Base-by-base conservation (phyloP, 2,888 invertebrate genomes). In the Philereme vetulata region DNA sequence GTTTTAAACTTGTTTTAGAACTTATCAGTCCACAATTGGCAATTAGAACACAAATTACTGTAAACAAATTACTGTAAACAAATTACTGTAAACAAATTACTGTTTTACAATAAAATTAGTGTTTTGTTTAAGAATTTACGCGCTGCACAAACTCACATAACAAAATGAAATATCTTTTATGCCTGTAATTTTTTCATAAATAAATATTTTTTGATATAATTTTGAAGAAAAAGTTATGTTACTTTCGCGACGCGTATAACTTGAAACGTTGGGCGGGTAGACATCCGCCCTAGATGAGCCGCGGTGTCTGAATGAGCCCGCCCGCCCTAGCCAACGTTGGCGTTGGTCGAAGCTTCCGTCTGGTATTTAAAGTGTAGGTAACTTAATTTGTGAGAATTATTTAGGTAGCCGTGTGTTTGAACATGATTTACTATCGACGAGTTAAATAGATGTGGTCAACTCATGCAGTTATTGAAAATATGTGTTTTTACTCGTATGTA, bases 201-300 rank as follows among this genome's bases (percentile, higher is more conserved):
- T 21, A 21, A 21, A 21, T 21, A 21, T 21, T 21, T 21, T 21
- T 21, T 21, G 21, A 21, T 21, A 21, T 21, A 21, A 21, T 21
- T 21, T 21, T 21, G 1, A 21, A 21, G 21, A 21, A 48, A 54
- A 62, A 62, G 55, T 62, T 62, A 45, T 42, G 55, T 53, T 42
- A 56, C 66, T 61, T 36, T 51, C 53, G 50, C 53, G 52, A 62
- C 72, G 71, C 80, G 78, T 32, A 62, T 72, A 80, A 79, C 73
- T 80, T 80, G 61, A 40, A 38, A 38, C 49, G 62, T 38, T 45
- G 45, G 57, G 65, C 68, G 60, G 65, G 70, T 75, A 78, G 75
- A 77, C 83, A 70, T 75, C 74, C 82, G 72, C 77, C 77, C 80
- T 72, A 77, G 76, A 75, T 71, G 68, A 75, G 57, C 65, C 57